Evolutionary conservation across 2,888 invertebrate species (phyloP), one percentile per base, ranked within the genome.

Genomic region (Miltochrista miniata): DNA sequence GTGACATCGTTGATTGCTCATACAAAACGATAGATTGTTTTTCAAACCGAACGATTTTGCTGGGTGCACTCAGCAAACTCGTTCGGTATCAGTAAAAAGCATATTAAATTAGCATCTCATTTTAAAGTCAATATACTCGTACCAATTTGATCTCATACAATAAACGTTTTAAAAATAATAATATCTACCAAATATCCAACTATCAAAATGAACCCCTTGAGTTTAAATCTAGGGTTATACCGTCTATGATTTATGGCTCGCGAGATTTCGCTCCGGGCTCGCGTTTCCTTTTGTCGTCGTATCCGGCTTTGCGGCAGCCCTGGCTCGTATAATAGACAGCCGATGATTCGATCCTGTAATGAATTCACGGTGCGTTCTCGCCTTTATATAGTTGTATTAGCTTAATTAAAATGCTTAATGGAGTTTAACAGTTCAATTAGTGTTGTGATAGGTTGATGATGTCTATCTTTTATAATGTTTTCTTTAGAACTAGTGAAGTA

Each of bases 211-310:
- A 78, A 76, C 79, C 83, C 81, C 77, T 81, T 76, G 70, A 75
- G 62, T 72, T 66, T 61, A 64, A 64, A 64, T 63, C 65, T 76
- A 77, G 80, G 82, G 80, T 61, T 81, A 81, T 80, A 82, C 83
- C 82, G 82, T 59, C 49, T 69, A 79, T 86, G 85, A 86, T 86
- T 85, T 85, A 86, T 86, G 64, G 73, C 64, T 56, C 64, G 68
- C 64, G 75, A 83, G 85, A 86, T 84, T 84, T 78, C 70, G 73
- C 73, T 64, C 63, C 65, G 69, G 74, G 72, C 61, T 72, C 67
- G 66, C 68, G 76, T 76, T 79, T 79, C 81, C 80, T 79, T 75
- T 79, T 74, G 78, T 78, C 72, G 70, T 63, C 57, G 58, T 65
- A 68, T 69, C 70, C 67, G 74, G 72, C 71, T 74, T 76, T 76